Evolutionary conservation across 2,797 vertebrate species (phyloP).

Genomic region (Mormyrus proboscirostris): DNA sequence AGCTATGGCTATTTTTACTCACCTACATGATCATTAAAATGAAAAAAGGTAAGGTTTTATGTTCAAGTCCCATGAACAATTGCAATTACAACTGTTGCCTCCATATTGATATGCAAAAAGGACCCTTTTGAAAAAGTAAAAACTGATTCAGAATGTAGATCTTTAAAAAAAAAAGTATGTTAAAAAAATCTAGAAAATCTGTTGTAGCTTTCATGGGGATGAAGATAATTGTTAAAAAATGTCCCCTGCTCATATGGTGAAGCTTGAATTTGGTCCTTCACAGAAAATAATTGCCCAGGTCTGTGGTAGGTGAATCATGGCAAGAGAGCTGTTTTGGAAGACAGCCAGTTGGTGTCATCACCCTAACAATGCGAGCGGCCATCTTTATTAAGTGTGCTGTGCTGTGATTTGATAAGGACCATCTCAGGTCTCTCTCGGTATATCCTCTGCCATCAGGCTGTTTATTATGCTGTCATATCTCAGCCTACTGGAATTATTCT

Average conservation of each 20-base stretch:
- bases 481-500: not conserved
- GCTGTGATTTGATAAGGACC: not conserved
- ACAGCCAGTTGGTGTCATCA: not conserved
- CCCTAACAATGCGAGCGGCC: not conserved
- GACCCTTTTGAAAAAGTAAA: not conserved
- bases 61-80: not conserved
- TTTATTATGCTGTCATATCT: conserved; percentile 1
- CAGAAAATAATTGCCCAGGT: not conserved
- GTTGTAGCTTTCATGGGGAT: not conserved
- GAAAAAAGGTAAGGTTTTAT: not conserved
- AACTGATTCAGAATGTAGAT: not conserved
- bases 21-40: not conserved
- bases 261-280: not conserved
- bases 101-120: not conserved
- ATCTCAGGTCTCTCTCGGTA: not conserved
- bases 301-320: not conserved
- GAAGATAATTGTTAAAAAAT: not conserved
- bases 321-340: not conserved
- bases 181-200: not conserved
- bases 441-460: not conserved
- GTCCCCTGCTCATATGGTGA: not conserved
- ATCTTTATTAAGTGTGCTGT: not conserved
- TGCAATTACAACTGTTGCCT: not conserved
- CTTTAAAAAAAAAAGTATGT: not conserved
- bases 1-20: not conserved